Evolutionary conservation across 2,113 vertebrate genomes (phyloP).

Genomic region (Caranx melampygus): DNA sequence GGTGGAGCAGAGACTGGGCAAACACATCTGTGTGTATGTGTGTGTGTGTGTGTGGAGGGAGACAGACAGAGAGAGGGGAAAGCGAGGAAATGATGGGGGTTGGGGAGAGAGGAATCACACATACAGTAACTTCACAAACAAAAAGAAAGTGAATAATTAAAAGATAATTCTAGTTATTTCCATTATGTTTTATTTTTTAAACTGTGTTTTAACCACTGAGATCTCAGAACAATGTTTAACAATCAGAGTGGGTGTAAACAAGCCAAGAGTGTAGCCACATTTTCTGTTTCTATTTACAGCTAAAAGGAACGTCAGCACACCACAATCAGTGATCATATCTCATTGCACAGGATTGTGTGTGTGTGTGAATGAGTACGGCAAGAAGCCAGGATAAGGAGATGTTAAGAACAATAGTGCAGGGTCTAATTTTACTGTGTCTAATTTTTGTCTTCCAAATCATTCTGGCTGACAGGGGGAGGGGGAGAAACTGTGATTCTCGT

Average conservation of each 20-base stretch:
- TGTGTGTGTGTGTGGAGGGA: slow-evolving; percentile 9
- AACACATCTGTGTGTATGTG: slow-evolving; percentile 3
- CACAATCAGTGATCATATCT: not conserved
- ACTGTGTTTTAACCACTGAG: not conserved
- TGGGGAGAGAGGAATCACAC: slow-evolving; percentile 12
- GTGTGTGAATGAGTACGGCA: not conserved
- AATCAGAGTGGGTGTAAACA: not conserved
- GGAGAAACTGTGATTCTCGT: no score
- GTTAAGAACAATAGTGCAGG: not conserved
- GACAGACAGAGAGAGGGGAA: not conserved
- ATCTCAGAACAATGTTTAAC: not conserved
- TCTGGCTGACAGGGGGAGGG: no score
- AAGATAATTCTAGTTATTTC: not conserved
- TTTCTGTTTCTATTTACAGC: not conserved
- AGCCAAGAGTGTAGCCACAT: not conserved
- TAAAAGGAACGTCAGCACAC: not conserved
- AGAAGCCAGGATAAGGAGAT: not conserved
- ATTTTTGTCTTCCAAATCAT: not conserved
- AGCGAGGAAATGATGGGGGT: slow-evolving; percentile 31
- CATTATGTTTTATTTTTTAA: not conserved
- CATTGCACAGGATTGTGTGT: not conserved
- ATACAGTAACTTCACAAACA: slow-evolving; percentile 23
- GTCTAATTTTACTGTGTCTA: not conserved
- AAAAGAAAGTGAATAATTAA: slow-evolving; percentile 20
- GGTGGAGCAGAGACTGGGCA: slow-evolving; percentile 70